Evolutionary conservation across 2,797 vertebrate species (phyloP).

Genomic region (Sebastes melanostomus): DNA sequence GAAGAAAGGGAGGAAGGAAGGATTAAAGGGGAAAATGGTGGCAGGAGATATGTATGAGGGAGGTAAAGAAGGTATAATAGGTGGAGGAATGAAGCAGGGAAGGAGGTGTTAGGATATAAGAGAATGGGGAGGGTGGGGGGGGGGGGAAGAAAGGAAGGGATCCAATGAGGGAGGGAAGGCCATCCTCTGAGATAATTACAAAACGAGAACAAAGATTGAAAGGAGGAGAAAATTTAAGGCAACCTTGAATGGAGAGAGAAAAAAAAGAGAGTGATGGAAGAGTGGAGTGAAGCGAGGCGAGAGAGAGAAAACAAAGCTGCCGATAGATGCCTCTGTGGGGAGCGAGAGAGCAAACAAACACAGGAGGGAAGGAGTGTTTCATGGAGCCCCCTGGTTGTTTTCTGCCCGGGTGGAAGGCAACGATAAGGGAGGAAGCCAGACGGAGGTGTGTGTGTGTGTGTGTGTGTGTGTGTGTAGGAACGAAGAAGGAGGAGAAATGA

Average conservation of each 20-base stretch:
- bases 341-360: slow-evolving; percentile 16
- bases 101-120: neutral
- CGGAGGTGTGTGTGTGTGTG: neutral
- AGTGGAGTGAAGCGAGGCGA: neutral
- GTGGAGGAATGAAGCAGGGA: neutral
- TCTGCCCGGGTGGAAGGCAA: slow-evolving; percentile 33
- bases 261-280: neutral
- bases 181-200: neutral
- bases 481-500: neutral
- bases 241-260: neutral
- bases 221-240: neutral
- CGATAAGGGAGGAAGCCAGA: slow-evolving; percentile 31
- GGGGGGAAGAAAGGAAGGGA: neutral
- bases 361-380: slow-evolving; percentile 20
- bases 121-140: neutral
- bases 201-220: neutral
- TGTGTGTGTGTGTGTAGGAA: neutral
- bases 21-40: neutral
- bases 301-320: slow-evolving; percentile 28
- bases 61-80: neutral
- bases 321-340: slow-evolving; percentile 5
- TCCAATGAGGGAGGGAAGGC: neutral
- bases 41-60: neutral
- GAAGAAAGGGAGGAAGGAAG: neutral
- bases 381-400: slow-evolving; percentile 29